These are phyloP conservation scores for Hypercompe scribonia DNA, from an alignment of 2,888 invertebrate species.

Conservation along the genomic window DNA sequence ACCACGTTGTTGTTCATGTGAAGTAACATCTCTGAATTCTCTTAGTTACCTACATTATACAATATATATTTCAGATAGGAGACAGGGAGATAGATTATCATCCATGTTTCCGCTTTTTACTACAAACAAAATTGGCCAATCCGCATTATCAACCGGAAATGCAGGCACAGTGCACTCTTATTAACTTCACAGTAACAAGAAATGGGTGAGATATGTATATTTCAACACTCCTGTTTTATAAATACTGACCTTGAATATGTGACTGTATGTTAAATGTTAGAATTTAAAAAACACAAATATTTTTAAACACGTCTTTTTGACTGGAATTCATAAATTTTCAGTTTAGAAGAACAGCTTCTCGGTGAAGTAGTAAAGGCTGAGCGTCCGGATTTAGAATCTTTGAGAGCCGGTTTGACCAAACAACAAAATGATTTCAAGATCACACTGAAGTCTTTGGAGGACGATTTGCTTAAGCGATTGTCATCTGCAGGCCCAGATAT, in stretches of 20 bases:
- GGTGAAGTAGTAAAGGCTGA: slow-evolving; percentile 98
- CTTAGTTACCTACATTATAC: background rate
- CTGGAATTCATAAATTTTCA: slow-evolving; percentile 43
- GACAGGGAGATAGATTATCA: slow-evolving; percentile 97
- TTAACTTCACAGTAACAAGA: slow-evolving; percentile 97
- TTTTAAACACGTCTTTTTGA: too few species aligned
- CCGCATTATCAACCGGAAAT: slow-evolving; percentile 99
- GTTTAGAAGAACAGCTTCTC: slow-evolving; percentile 95
- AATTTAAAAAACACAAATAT: too few species aligned
- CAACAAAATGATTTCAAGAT: slow-evolving; percentile 98
- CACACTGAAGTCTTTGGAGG: slow-evolving; percentile 95
- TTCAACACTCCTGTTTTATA: background rate
- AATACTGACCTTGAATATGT: background rate
- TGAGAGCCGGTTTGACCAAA: slow-evolving; percentile 94
- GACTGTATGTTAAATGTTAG: too few species aligned
- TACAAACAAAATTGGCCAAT: slow-evolving; percentile 97
- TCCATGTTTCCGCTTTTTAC: slow-evolving; percentile 92
- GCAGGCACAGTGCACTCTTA: slow-evolving; percentile 98
- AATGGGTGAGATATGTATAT: slow-evolving; percentile 87
- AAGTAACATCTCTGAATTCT: background rate
- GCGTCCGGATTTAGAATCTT: slow-evolving; percentile 94
- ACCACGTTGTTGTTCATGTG: background rate
- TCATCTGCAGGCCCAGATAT: slow-evolving; percentile 97
- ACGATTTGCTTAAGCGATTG: slow-evolving; percentile 93
- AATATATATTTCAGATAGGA: slow-evolving; percentile 90